Base-by-base conservation (phyloP, 2,888 invertebrate genomes). In the Drosophila kambysellisi region DNA sequence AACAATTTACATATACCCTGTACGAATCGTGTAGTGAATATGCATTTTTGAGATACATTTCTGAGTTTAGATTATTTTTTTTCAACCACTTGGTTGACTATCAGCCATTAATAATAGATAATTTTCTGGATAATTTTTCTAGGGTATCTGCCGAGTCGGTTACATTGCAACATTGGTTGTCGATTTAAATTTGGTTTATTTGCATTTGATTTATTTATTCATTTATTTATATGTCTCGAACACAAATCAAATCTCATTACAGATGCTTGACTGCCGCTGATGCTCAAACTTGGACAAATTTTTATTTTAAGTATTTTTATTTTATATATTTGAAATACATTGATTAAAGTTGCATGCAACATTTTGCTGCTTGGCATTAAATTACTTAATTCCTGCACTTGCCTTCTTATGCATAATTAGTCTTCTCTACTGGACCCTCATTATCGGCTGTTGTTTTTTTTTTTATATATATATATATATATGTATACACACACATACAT, bases 161-260 rank as follows among this genome's bases (percentile, higher is more conserved):
- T 9, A 56, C 7, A 5, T 39, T 29, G 6, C 4, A 25, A 25
- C 25, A 30, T 20, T 64, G 33, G 25, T 33, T 12, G 50, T 62
- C 58, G 52, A 60, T 65, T 62, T 46, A 59, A 54, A 48, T 67
- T 59, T 62, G 57, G 43, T 32, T 41, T 51, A 11, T 48, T 37
- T 41, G 20, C 68, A 54, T 74, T 50, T 63, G 37, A 43, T 71
- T 72, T 67, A 65, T 50, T 74, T 70, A 82, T 70, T 73, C 64
- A 70, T 67, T 62, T 74, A 48, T 69, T 46, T 70, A 29, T 70
- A 43, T 25, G 64, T 37, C 51, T 58, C 63, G 51, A 56, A 68
- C 56, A 63, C 33, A 74, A 86, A 88, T 74, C 89, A 83, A 81
- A 88, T 72, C 72, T 59, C 56, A 66, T 74, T 73, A 60, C 74